Conservation (phyloP, 2,113 vertebrate genomes). For the Daboia siamensis region DNA sequence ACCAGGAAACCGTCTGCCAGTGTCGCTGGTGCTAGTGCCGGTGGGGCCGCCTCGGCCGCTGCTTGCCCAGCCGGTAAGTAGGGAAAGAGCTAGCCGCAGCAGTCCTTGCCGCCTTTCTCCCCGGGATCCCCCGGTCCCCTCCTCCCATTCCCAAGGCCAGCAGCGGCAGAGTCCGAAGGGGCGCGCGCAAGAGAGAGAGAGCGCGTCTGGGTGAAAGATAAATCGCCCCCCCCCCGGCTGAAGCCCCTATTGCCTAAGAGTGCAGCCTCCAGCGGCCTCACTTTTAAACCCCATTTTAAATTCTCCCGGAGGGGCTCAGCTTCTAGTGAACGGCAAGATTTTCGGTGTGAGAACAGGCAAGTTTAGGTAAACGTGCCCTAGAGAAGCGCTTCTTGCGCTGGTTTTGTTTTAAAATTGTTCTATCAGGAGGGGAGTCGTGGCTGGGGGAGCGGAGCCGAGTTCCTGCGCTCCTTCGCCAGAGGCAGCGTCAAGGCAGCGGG, state of each 20-base stretch:
- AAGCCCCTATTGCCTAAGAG: not conserved
- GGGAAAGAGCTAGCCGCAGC: not conserved
- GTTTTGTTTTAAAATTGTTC: not conserved
- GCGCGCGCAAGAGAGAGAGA: not conserved
- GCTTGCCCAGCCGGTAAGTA: conserved; percentile 85
- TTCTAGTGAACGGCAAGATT: not conserved
- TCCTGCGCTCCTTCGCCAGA: conserved; percentile 4
- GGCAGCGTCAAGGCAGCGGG: conserved; percentile 7
- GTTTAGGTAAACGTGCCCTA: not conserved
- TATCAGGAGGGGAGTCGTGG: conserved; percentile 8
- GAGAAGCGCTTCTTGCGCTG: no score
- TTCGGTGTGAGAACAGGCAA: not conserved
- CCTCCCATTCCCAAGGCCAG: not conserved
- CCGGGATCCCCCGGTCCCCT: not conserved
- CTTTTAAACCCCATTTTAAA: not conserved
- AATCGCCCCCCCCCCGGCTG: not conserved
- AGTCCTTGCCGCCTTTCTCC: not conserved
- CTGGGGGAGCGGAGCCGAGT: conserved; percentile 3
- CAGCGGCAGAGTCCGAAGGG: not conserved
- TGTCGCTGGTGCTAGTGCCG: not conserved
- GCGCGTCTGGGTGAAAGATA: not conserved
- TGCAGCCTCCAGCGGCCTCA: not conserved
- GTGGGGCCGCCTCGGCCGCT: conserved; percentile 52
- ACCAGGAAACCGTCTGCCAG: conserved; percentile 86
- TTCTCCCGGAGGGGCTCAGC: not conserved